Evolutionary conservation across 2,113 vertebrate genomes (phyloP), one percentile per base, ranked within the genome.

Genomic region (Mesembrinibis cayennensis): DNA sequence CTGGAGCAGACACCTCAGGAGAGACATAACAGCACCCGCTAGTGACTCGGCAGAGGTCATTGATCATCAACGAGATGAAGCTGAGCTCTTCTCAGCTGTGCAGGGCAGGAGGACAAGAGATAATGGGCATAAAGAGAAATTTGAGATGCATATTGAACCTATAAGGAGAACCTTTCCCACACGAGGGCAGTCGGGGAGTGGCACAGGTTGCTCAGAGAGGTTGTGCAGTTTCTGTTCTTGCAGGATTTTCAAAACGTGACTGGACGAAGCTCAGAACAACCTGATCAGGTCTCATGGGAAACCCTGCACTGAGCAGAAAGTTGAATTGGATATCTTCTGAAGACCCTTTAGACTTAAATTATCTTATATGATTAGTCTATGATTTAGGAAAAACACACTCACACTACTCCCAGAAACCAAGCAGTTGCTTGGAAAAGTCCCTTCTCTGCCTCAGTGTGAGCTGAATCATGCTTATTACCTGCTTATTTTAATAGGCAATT

Each of bases 21-120:
- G 17, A 59, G 25, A 56, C 2, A 3, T 9, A 36, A 34, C 5
- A 70, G 9, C 29, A 70, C 9, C 11, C 1, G 0, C 3, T 22
- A 20, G 18, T 42, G 29, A 16, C 49, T 38, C 45, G 15, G 15
- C 8, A 56, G 55, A 27, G 1, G 13, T n/a, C 27, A 34, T 3
- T 50, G 18, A 32, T 90, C 22, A 36, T 47, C 2, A 4, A 36
- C 27, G 15, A 80, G 44, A 32, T 30, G 34, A 69, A 86, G 16
- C 25, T 55, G 53, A 4, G 25, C 23, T 78, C 21, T 61, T 90
- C 27, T 61, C 22, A 58, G 30, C 21, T 69, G 17, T 80, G 32
- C 18, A 59, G 49, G 7, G 7, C 30, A 50, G 47, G 13, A 86
- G 3, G 10, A 23, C 1, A 5, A 63, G 16, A 74, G 6, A 20